Conservation (phyloP, 2,113 vertebrate species). For the Oncorhynchus mykiss region DNA sequence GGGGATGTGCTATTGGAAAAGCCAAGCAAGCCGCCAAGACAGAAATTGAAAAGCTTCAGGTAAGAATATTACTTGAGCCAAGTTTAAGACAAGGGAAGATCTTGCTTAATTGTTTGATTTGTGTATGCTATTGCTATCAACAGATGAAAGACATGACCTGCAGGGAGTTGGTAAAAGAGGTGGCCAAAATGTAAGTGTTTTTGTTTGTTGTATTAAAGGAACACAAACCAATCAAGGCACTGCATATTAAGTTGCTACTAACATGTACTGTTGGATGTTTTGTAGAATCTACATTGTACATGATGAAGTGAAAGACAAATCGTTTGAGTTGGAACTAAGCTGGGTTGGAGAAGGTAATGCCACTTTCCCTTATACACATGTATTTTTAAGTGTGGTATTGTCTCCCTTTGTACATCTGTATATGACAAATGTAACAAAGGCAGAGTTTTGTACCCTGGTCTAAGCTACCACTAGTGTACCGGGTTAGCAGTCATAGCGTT, state of each 20-base stretch:
- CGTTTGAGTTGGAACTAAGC: conserved; percentile 97
- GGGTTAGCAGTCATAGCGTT: too few species aligned
- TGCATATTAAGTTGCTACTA: not conserved
- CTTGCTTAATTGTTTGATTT: not conserved
- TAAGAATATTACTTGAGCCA: conserved; percentile 51
- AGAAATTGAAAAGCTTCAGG: conserved; percentile 98
- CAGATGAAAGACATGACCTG: conserved; percentile 99
- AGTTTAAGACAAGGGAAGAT: not conserved
- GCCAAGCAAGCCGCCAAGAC: conserved; percentile 98
- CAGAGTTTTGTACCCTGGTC: too few species aligned
- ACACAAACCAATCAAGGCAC: not conserved
- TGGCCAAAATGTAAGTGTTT: conserved; percentile 95
- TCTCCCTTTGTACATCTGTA: too few species aligned
- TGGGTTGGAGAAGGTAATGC: conserved; percentile 96
- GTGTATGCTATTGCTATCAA: not conserved
- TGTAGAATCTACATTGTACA: conserved; percentile 98
- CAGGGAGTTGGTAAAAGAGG: conserved; percentile 95
- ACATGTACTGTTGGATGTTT: not conserved
- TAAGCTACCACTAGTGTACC: too few species aligned
- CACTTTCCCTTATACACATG: too few species aligned
- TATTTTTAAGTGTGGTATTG: too few species aligned
- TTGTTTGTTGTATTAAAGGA: not conserved
- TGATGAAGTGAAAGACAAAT: conserved; percentile 98
- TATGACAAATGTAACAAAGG: too few species aligned
- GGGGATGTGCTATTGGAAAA: conserved; percentile 98